Percentiles rank a stretch among this genome's conserved stretches.
These are phyloP conservation scores for Salpingus planirostris DNA, from an alignment of 2,888 invertebrate species.

Conservation along the genomic window DNA sequence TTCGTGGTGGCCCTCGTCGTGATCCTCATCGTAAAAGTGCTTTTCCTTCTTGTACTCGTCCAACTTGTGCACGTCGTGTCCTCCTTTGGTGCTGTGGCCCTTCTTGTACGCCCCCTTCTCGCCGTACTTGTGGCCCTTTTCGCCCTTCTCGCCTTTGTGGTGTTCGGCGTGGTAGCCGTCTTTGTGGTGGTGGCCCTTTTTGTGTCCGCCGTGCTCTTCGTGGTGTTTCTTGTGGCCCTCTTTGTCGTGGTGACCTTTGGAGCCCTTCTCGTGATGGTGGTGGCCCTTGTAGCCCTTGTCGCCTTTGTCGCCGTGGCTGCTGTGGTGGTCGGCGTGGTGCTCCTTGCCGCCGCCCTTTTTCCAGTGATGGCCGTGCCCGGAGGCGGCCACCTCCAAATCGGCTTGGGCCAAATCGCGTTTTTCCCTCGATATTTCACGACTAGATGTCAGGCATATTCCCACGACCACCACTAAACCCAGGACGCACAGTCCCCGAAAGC, in stretches of 20 bases:
- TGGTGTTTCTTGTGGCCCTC: conserved; percentile 56
- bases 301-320: conserved; percentile 51
- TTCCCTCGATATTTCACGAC: conserved; percentile 46
- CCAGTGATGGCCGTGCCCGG: conserved; percentile 41
- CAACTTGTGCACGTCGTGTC: conserved; percentile 75
- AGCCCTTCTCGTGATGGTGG: conserved; percentile 54
- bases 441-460: conserved; percentile 40
- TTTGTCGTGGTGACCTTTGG: conserved; percentile 60
- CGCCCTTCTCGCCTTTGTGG: conserved; percentile 59
- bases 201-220: conserved; percentile 53
- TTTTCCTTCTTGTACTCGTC: conserved; percentile 83
- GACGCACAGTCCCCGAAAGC: conserved; percentile 68
- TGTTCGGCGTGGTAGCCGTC: conserved; percentile 57
- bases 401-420: conserved; percentile 43
- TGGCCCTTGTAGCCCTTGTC: conserved; percentile 59
- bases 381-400: conserved; percentile 50
- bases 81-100: conserved; percentile 78
- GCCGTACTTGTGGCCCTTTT: conserved; percentile 54
- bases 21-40: conserved; percentile 78
- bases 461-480: conserved; percentile 47
- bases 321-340: conserved; percentile 48
- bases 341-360: conserved; percentile 49
- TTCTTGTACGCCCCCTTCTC: conserved; percentile 72
- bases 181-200: conserved; percentile 54
- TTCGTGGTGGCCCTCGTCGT: conserved; percentile 71